phyloP scores from a whole-genome alignment of 2,113 vertebrate genomes.

The Nannobrachium achirus region DNA sequence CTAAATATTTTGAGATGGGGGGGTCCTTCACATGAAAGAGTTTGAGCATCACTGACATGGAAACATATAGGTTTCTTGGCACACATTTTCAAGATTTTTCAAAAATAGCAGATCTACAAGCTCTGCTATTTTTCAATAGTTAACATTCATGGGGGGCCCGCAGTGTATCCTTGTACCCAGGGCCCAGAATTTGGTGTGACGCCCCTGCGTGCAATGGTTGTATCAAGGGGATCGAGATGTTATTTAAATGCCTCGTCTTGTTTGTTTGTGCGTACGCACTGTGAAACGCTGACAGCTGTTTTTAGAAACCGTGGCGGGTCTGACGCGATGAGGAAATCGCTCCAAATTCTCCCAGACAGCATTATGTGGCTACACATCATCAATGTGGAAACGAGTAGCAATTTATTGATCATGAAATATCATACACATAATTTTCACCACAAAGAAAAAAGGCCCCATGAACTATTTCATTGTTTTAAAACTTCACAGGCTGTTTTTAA shows the following conservation, averaged over 20 bases:
- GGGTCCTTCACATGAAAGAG: too few species aligned
- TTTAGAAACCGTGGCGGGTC: background rate
- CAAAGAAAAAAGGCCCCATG: background rate
- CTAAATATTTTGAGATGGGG: too few species aligned
- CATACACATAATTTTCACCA: conserved; percentile 1
- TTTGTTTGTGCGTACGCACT: conserved; percentile 25
- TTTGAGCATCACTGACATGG: too few species aligned
- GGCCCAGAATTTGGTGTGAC: too few species aligned
- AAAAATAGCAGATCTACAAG: too few species aligned
- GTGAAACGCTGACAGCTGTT: conserved; percentile 7
- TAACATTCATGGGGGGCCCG: too few species aligned
- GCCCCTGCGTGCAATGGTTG: too few species aligned
- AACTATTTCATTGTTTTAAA: background rate
- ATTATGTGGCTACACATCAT: conserved; percentile 40
- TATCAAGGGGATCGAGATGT: background rate
- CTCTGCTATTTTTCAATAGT: too few species aligned
- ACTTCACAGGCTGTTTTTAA: too few species aligned
- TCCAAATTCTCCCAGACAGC: conserved; percentile 20
- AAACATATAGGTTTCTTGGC: too few species aligned
- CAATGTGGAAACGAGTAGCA: conserved; percentile 38
- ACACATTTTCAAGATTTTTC: too few species aligned
- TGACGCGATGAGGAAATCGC: conserved; percentile 20
- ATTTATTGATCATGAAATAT: conserved; percentile 15
- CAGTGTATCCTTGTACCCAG: too few species aligned
- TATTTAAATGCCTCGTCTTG: conserved; percentile 13